Evolutionary conservation across 2,797 vertebrate species (phyloP), one percentile per base, ranked within the genome.

Genomic region (Mareca strepera): DNA sequence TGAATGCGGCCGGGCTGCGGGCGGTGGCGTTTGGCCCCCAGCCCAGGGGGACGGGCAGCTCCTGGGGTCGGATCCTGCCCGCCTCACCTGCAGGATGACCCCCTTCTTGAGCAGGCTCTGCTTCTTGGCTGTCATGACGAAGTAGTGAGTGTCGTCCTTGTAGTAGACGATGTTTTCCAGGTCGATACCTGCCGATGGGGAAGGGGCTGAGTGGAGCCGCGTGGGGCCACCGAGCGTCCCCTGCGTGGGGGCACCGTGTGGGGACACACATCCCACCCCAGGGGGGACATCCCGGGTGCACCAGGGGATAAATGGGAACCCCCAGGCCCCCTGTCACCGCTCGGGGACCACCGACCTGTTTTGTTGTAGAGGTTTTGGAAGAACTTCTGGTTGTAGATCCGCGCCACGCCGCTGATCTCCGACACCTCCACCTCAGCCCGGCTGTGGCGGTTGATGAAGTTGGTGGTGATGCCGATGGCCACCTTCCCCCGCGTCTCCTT

Each of bases 91-190:
- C 66, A 98, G 98, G 94, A 99, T 98, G 92, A 99, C 99, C 5
- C 99, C 99, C 53, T 98, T 98, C 73, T 98, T 98, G 81, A 99
- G 96, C 94, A 99, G 97, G 90, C 99, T 99, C 80, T 98, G 98
- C 96, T 99, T 99, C 97, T 99, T 99, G 97, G 99, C 99, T 35
- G 99, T 99, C 99, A 99, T 99, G 95, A 99, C 99, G 28, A 99
- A 99, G 93, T 99, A 99, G 97, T 99, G 99, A 46, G 99, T 99
- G 90, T 99, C 99, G 2, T 99, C 99, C 97, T 99, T 99, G 96
- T 99, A 99, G 98, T 99, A 99, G 56, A 99, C 99, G 1, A 99
- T 99, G 96, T 99, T 99, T 96, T 99, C 99, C 97, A 99, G 87
- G 97, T 99, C 99, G 52, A 99, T 99, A 84, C 98, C 99, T 99